Evolutionary conservation across 92 coral and sea anemone genomes (phyloP).

Genomic region (Chrysogorgia sp.): DNA sequence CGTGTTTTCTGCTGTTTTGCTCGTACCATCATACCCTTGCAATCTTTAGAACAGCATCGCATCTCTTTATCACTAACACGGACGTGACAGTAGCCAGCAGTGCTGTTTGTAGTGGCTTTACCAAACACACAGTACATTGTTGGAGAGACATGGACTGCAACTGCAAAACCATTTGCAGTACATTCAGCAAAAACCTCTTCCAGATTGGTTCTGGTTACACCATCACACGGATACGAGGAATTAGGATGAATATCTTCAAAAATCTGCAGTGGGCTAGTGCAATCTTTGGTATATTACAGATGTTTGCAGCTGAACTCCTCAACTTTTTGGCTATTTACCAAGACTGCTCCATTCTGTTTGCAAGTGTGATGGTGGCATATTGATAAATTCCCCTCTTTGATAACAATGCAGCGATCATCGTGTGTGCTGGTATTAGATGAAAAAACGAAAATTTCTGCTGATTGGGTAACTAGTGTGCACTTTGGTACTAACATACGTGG

Average conservation of each 20-base stretch:
- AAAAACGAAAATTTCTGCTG: background rate
- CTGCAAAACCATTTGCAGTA: conserved; percentile 17
- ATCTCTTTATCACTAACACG: background rate
- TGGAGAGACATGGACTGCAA: conserved; percentile 49
- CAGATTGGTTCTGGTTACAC: conserved; percentile 6
- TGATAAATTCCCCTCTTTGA: background rate
- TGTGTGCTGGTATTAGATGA: conserved; percentile 39
- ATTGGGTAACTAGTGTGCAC: conserved; percentile 15
- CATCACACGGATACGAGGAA: conserved; percentile 22
- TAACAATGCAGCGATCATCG: conserved; percentile 33
- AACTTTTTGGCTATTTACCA: conserved; percentile 16
- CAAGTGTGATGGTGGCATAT: conserved; percentile 34
- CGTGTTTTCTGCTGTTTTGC: too few species aligned
- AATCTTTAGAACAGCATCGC: conserved; percentile 43
- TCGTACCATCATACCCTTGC: too few species aligned
- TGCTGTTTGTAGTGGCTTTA: conserved; percentile 19
- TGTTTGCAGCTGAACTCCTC: conserved; percentile 41
- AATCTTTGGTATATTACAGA: conserved; percentile 6
- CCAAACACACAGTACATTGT: conserved; percentile 52
- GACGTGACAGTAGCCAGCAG: conserved; percentile 51
- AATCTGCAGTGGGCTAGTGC: conserved; percentile 1
- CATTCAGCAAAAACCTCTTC: background rate
- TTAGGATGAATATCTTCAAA: conserved; percentile 1
- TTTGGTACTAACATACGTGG: conserved; percentile 11
- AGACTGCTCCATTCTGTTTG: conserved; percentile 17